Evolutionary conservation across 2,888 invertebrate genomes (phyloP), one percentile per base, ranked within the genome.

Genomic region (Thelaira solivaga): DNA sequence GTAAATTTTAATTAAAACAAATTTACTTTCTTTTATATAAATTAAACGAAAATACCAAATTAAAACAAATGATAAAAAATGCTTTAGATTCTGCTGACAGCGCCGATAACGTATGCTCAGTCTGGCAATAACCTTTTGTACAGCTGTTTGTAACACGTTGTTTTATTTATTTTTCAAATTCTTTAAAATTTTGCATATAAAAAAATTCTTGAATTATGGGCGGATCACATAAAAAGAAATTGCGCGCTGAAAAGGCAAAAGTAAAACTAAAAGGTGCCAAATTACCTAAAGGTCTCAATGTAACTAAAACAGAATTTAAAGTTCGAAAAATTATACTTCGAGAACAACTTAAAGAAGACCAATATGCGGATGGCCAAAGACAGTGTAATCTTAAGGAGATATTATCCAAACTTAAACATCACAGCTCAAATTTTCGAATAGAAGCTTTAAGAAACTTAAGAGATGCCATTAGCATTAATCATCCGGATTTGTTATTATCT

Each of bases 301-400:
- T 96, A 4, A 97, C 97, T 0, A 93, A 96, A 87, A 94, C 96
- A 0, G 93, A 93, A 83, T 97, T 98, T 84, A 96, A 97, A 91
- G 92, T 96, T 0, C 94, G 94, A 84, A 95, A 96, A 85, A 96
- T 98, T 81, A 91, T 96, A 2, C 91, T 98, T 39, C 92, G 92
- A 43, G 94, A 95, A 83, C 97, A 97, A 85, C 77, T 86, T 0
- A 85, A 78, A 43, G 83, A 83, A 2, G 76, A 80, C 0, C 76
- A 69, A 4, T 80, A 55, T 29, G 68, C 75, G 24, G 82, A 76
- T 55, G 84, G 76, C 0, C 77, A 80, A 39, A 80, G 81, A 2
- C 82, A 84, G 41, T 34, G 86, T 0, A 85, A 85, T 61, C 69
- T 86, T 0, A 84, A 89, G 80, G 89, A 89, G 77, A 83, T 84